Conservation (phyloP, 2,888 invertebrate species). For the Acanthosepion esculentum region DNA sequence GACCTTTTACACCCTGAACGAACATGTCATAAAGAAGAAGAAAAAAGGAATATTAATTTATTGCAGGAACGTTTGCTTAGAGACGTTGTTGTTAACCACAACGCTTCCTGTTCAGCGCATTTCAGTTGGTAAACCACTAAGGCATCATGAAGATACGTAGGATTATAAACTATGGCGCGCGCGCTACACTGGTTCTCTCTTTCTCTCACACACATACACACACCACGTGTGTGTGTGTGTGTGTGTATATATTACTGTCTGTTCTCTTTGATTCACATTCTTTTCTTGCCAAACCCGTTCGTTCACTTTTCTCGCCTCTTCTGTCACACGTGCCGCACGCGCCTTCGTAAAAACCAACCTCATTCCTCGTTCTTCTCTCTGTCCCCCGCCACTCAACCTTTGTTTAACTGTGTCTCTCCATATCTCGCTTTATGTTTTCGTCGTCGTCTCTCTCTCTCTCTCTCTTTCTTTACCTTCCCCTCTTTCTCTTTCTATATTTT, state of each 20-base stretch:
- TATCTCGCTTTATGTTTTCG: background rate
- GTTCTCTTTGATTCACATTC: background rate
- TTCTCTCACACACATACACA: too few species aligned
- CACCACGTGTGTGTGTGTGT: background rate
- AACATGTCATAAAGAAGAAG: too few species aligned
- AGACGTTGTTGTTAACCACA: background rate
- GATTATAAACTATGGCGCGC: background rate
- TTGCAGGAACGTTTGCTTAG: too few species aligned
- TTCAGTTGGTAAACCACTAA: background rate
- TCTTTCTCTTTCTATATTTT: too few species aligned
- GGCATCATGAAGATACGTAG: background rate
- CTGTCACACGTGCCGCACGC: background rate
- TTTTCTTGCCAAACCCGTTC: background rate
- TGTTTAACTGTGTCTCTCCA: too few species aligned
- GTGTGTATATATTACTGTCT: background rate
- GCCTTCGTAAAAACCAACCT: background rate
- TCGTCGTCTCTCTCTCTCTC: background rate
- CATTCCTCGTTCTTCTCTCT: background rate
- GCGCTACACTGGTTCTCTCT: background rate
- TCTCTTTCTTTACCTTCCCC: background rate
- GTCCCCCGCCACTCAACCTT: too few species aligned
- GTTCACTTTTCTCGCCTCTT: background rate
- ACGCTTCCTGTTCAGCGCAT: background rate
- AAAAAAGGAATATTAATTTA: too few species aligned
- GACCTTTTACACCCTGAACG: too few species aligned